Conservation (phyloP, 2,888 invertebrate species). For the Lathronympha strigana region DNA sequence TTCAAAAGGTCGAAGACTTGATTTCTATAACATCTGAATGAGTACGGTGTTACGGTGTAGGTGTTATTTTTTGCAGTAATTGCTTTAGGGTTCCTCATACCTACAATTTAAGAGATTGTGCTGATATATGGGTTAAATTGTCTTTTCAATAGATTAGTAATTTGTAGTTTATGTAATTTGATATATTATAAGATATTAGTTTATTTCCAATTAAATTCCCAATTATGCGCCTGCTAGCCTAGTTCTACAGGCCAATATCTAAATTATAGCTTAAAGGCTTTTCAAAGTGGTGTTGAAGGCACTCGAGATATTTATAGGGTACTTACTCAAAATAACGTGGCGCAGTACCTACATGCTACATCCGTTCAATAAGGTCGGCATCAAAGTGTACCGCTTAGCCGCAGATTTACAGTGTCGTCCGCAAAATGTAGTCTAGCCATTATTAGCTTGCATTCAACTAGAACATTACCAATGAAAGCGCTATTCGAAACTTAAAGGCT, state of each 20-base stretch:
- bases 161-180: too few species aligned
- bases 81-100: conserved; percentile 50
- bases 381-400: conserved; percentile 26
- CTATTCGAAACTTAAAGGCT: neutral
- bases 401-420: conserved; percentile 31
- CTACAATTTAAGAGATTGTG: conserved; percentile 20
- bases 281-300: neutral
- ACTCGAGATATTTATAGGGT: conserved; percentile 7
- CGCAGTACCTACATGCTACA: conserved; percentile 27
- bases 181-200: too few species aligned
- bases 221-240: neutral
- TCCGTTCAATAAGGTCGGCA: conserved; percentile 13
- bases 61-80: conserved; percentile 69
- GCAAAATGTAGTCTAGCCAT: conserved; percentile 20
- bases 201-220: neutral
- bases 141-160: too few species aligned
- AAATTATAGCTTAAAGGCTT: neutral
- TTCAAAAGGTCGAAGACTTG: conserved; percentile 56
- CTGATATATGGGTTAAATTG: neutral
- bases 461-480: conserved; percentile 11
- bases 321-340: neutral
- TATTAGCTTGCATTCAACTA: conserved; percentile 3
- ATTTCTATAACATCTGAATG: conserved; percentile 49
- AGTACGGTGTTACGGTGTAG: conserved; percentile 51
- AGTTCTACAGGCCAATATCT: neutral